Evolutionary conservation across 2,888 invertebrate species (phyloP).

Genomic region (Frankliniella fusca): DNA sequence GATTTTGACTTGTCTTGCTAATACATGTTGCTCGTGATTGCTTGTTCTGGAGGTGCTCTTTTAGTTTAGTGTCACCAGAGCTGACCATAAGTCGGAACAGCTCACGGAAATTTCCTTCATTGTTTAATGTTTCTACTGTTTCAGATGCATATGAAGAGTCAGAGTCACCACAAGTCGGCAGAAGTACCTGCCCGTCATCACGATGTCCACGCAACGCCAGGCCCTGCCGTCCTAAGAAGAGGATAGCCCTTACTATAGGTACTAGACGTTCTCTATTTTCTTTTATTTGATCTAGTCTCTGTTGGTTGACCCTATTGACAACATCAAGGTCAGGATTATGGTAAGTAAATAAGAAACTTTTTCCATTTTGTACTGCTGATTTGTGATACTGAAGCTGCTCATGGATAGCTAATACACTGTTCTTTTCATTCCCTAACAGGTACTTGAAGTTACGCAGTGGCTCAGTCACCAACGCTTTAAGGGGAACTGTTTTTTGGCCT

Average conservation of each 20-base stretch:
- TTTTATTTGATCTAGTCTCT: constrained; percentile 27
- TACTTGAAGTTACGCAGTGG: constrained; percentile 32
- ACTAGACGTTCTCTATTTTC: constrained; percentile 31
- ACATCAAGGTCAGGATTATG: constrained; percentile 26
- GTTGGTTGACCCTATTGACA: constrained; percentile 28
- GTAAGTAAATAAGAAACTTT: constrained; percentile 29
- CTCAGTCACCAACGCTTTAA: constrained; percentile 34
- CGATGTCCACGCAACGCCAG: constrained; percentile 34
- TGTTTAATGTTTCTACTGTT: not conserved
- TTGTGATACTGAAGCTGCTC: constrained; percentile 32
- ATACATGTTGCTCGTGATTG: constrained; percentile 39
- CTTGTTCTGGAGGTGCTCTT: constrained; percentile 39
- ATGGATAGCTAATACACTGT: constrained; percentile 33
- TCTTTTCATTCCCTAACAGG: constrained; percentile 31
- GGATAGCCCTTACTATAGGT: constrained; percentile 32
- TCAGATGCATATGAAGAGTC: too few species aligned
- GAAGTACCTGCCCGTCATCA: constrained; percentile 27
- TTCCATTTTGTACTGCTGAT: constrained; percentile 2
- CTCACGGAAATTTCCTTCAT: constrained; percentile 33
- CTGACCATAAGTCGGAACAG: constrained; percentile 30
- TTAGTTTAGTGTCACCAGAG: constrained; percentile 35
- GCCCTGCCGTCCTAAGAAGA: constrained; percentile 34
- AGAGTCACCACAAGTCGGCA: too few species aligned
- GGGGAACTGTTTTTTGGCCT: not conserved
- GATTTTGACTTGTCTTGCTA: constrained; percentile 42